Evolutionary conservation across 2,888 invertebrate species (phyloP).

Genomic region (Steinernema hermaphroditum): DNA sequence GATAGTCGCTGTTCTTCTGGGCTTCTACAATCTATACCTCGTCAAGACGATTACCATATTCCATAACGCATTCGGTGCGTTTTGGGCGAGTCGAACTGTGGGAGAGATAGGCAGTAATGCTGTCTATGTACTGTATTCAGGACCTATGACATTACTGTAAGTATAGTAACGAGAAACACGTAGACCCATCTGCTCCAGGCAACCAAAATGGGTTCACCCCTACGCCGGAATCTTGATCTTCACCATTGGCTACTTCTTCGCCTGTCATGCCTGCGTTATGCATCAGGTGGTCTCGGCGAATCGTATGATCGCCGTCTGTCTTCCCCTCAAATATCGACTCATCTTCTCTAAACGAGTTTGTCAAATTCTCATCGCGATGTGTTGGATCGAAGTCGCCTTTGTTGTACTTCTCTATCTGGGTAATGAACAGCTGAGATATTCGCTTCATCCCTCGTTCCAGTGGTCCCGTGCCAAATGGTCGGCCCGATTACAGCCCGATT

Average conservation of each 20-base stretch:
- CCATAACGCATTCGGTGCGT: no score
- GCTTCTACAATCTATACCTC: no score
- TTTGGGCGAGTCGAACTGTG: no score
- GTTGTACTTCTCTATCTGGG: background rate
- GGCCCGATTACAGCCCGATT: no score
- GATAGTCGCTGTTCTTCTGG: no score
- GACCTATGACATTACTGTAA: no score
- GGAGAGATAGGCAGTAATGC: no score
- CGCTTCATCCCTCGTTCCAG: background rate
- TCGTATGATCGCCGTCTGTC: background rate
- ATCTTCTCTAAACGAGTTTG: constrained; percentile 2
- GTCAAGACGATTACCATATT: no score
- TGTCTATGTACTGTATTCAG: no score
- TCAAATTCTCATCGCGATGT: background rate
- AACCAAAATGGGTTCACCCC: background rate
- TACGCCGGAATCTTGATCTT: background rate
- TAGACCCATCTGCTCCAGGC: background rate
- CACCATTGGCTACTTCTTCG: constrained; percentile 12
- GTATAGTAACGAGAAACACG: no score
- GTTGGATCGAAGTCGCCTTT: constrained; percentile 7
- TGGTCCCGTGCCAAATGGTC: no score
- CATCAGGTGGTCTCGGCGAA: constrained; percentile 8
- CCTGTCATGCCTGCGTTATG: constrained; percentile 22
- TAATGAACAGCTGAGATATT: background rate
- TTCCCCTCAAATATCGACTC: constrained; percentile 12